Evolutionary conservation across 1,140 invertebrate genomes (phyloP).

Genomic region (Uloborus diversus): DNA sequence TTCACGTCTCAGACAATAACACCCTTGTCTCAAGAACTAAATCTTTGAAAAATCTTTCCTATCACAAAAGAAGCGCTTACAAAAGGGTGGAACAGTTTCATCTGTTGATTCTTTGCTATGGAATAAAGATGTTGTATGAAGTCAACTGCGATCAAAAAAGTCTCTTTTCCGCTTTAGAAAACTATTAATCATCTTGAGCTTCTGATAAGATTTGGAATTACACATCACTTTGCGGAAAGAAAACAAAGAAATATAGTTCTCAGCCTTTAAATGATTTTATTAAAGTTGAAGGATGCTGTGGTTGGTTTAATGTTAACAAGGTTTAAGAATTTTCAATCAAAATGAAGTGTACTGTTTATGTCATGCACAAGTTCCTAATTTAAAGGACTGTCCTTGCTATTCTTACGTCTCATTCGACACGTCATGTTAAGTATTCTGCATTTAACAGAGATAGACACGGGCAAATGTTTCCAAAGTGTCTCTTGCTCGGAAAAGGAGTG

Average conservation of each 20-base stretch:
- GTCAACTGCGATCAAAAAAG: neutral
- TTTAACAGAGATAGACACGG: slow-evolving; percentile 3
- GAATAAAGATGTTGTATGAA: neutral
- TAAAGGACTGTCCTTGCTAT: neutral
- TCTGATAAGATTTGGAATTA: neutral
- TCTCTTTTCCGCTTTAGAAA: neutral
- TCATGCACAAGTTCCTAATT: neutral
- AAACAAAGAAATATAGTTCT: neutral
- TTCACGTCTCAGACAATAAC: neutral
- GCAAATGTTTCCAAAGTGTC: slow-evolving; percentile 27
- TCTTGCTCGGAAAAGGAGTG: slow-evolving; percentile 1
- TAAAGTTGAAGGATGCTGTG: neutral
- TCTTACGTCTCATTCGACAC: slow-evolving; percentile 2
- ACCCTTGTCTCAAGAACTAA: neutral
- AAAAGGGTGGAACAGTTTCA: neutral
- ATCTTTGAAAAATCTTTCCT: neutral
- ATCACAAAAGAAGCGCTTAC: neutral
- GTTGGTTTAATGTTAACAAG: neutral
- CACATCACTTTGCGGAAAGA: neutral
- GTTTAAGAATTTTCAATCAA: neutral
- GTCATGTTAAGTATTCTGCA: neutral
- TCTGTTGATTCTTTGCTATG: neutral
- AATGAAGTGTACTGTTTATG: neutral
- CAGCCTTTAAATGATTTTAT: neutral
- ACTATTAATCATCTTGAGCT: neutral